Evolutionary conservation across 2,888 invertebrate genomes (phyloP), one percentile per base, ranked within the genome.

Genomic region (Enchytraeus crypticus): DNA sequence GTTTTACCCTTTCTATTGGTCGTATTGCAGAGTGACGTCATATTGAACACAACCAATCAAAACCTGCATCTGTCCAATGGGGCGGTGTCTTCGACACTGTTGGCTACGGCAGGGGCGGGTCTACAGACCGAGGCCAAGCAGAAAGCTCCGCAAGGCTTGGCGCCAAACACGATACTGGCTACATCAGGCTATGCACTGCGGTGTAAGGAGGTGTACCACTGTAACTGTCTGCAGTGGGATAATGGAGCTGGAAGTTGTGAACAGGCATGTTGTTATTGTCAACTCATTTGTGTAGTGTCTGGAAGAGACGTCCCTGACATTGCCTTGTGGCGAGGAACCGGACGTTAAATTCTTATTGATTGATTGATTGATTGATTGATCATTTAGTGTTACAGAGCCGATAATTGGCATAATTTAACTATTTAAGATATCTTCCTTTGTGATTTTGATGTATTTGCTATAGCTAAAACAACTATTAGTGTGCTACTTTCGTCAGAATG

Each of bases 21-120:
- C 3, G 21, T 21, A 5, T 30, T 27, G 23, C 64, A 75, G 75
- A 69, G 67, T 54, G 73, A 74, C 61, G 70, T 72, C 1, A 69
- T 74, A 46, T 73, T 73, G 3, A 71, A 71, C 47, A 69, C 72
- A 14, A 67, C 71, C n/a, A 62, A 64, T 11, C 59, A 66, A 2
- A 68, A 65, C 11, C 60, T 74, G 46, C 66, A 72, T 34, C 64
- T 75, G 23, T 63, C 55, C 29, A 68, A 65, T 45, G 73, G 74
- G 4, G 65, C 67, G n/a, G 69, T 73, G 5, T 70, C 74, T 0
- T 65, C 60, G 8, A 67, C 68, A 27, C 61, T 75, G n/a, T 47
- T 71, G n/a, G 66, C 64, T 43, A 66, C 63, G 32, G 74, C 71
- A 2, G 75, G 74, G 1, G 55, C 62, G 5, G 54, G 61, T 45